Evolutionary conservation across 2,113 vertebrate genomes (phyloP).

Genomic region (Elgaria multicarinata): DNA sequence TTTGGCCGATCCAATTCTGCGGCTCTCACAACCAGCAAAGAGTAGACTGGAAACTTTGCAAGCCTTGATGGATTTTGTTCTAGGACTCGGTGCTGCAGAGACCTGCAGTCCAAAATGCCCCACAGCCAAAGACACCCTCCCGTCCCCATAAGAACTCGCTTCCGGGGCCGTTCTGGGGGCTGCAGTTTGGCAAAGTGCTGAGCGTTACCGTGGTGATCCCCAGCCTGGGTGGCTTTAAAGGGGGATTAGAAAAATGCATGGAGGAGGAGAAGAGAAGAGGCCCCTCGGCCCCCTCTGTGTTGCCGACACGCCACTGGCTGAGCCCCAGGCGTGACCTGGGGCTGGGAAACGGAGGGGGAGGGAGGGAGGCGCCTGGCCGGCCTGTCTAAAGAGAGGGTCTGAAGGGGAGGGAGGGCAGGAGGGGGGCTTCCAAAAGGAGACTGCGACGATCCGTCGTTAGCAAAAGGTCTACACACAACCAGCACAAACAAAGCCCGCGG

Average conservation of each 20-base stretch:
- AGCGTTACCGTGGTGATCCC: too few relatives aligned
- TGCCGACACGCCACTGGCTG: neutral
- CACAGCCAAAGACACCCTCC: neutral
- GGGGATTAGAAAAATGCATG: neutral
- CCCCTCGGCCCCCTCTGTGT: neutral
- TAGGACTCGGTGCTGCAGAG: neutral
- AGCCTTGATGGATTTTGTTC: neutral
- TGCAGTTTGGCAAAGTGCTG: neutral
- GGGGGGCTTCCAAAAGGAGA: neutral
- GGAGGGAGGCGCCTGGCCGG: neutral
- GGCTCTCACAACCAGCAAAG: too few relatives aligned
- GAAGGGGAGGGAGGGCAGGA: neutral
- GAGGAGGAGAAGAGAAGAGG: too few relatives aligned
- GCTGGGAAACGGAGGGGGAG: too few relatives aligned
- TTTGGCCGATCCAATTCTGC: neutral
- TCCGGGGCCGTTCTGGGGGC: neutral
- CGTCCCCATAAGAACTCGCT: neutral
- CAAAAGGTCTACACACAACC: neutral
- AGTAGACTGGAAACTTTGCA: neutral
- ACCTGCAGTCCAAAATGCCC: neutral
- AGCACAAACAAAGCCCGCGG: neutral
- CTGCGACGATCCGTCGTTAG: neutral
- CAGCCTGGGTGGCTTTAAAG: neutral
- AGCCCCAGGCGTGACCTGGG: too few relatives aligned
- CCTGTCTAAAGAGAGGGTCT: neutral